Evolutionary conservation across 2,113 vertebrate species (phyloP).

Genomic region (Neodon shergylaensis): DNA sequence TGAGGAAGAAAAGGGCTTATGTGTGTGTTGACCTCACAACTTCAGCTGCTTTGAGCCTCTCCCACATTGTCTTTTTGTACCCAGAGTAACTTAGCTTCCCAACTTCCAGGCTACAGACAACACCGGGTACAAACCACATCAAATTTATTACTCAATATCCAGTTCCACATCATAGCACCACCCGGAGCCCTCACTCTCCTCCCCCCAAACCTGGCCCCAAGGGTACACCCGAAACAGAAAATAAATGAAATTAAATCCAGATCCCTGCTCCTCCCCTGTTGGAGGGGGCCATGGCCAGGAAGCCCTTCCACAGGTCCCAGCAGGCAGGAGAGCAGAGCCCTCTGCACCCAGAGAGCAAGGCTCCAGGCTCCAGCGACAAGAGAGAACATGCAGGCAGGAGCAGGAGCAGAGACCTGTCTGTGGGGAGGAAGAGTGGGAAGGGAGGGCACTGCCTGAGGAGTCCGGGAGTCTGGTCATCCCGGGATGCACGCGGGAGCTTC

Average conservation of each 20-base stretch:
- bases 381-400: slow-evolving; percentile 81
- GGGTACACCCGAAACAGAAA: slow-evolving; percentile 62
- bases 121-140: slow-evolving; percentile 79
- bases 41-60: not conserved
- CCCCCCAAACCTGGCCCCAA: slow-evolving; percentile 55
- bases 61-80: not conserved
- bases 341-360: slow-evolving; percentile 58
- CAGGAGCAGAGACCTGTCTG: slow-evolving; percentile 64
- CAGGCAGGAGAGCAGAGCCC: slow-evolving; percentile 61
- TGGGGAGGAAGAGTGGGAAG: slow-evolving; percentile 23
- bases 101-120: not conserved
- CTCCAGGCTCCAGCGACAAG: slow-evolving; percentile 67
- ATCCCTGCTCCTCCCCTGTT: slow-evolving; percentile 66
- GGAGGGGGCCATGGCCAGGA: slow-evolving; percentile 56
- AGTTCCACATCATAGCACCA: slow-evolving; percentile 77
- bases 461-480: slow-evolving; percentile 75
- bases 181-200: slow-evolving; percentile 63
- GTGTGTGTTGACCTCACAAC: rapidly evolving
- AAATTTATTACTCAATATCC: slow-evolving; percentile 81
- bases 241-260: slow-evolving; percentile 74
- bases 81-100: not conserved
- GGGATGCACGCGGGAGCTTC: slow-evolving; percentile 75
- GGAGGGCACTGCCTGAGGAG: slow-evolving; percentile 75
- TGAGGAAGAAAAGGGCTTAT: not conserved
- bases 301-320: slow-evolving; percentile 63